phyloP scores from a whole-genome alignment of 2,888 invertebrate species.

The Drosophila maculinotata region DNA sequence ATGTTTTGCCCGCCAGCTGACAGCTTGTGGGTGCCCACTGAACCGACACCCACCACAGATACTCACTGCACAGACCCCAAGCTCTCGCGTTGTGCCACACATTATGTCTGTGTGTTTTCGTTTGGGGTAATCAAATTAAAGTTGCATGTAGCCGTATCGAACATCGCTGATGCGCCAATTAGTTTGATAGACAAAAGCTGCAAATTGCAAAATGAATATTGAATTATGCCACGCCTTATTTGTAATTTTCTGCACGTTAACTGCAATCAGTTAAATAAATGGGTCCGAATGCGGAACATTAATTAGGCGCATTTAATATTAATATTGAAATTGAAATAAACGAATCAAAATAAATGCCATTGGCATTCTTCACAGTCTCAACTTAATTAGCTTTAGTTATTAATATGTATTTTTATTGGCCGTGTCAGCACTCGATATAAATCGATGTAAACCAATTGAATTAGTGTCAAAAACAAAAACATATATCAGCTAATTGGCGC shows the following conservation, averaged over 20 bases:
- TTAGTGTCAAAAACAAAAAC: constrained; percentile 28
- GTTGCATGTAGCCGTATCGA: constrained; percentile 47
- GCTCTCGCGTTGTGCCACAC: constrained; percentile 21
- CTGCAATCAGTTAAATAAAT: constrained; percentile 33
- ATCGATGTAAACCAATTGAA: constrained; percentile 41
- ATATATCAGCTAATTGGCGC: constrained; percentile 42
- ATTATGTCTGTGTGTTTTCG: constrained; percentile 7
- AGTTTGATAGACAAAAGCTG: constrained; percentile 43
- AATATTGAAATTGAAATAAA: constrained; percentile 30
- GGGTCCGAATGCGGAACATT: constrained; percentile 24
- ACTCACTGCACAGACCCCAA: constrained; percentile 22
- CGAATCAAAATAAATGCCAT: constrained; percentile 21
- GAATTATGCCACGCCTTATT: constrained; percentile 48
- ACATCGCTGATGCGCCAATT: constrained; percentile 48
- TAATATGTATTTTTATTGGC: constrained; percentile 8
- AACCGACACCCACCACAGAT: constrained; percentile 6
- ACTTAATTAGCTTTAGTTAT: constrained; percentile 31
- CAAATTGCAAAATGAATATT: constrained; percentile 46
- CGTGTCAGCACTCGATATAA: constrained; percentile 18
- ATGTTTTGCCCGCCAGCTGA: constrained; percentile 50
- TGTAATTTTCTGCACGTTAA: constrained; percentile 1
- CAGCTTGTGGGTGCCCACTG: constrained; percentile 27
- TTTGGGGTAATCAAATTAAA: constrained; percentile 61
- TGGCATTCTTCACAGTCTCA: constrained; percentile 12
- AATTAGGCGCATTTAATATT: constrained; percentile 41